Conservation (phyloP, 1,140 invertebrate genomes). For the Caenorhabditis tropicalis region DNA sequence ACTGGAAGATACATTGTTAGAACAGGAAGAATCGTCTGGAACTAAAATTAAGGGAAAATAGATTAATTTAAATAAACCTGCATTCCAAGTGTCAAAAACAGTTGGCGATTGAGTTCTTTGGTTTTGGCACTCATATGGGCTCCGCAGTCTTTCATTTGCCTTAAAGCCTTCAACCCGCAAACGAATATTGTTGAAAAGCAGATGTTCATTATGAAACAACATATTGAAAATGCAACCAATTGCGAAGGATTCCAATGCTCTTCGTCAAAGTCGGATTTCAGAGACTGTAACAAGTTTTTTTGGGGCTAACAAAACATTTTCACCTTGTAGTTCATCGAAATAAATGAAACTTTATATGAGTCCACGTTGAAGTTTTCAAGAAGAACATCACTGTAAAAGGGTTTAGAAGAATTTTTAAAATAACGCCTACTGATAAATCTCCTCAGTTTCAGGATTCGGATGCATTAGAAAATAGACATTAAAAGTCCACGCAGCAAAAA, state of each 20-base stretch:
- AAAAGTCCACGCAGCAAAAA: background rate
- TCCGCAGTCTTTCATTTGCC: background rate
- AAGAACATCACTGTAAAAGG: background rate
- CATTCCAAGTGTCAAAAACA: conserved; percentile 4
- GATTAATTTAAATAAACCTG: background rate
- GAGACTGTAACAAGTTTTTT: no score
- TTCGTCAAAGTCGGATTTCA: no score
- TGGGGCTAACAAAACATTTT: no score
- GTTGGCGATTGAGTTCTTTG: background rate
- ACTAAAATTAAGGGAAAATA: background rate
- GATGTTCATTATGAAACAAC: background rate
- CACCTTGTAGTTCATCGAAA: background rate
- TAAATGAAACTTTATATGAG: background rate
- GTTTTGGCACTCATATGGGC: background rate
- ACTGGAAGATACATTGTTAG: background rate
- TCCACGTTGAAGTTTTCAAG: background rate
- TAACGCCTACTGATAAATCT: background rate
- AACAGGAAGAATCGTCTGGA: background rate
- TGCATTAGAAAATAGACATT: background rate
- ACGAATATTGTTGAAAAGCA: background rate
- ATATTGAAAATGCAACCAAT: background rate
- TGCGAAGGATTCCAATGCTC: background rate
- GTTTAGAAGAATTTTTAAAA: background rate
- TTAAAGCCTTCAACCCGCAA: background rate
- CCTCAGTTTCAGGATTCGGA: background rate